Evolutionary conservation across 2,113 vertebrate genomes (phyloP).

Genomic region (Sorex fumeus): DNA sequence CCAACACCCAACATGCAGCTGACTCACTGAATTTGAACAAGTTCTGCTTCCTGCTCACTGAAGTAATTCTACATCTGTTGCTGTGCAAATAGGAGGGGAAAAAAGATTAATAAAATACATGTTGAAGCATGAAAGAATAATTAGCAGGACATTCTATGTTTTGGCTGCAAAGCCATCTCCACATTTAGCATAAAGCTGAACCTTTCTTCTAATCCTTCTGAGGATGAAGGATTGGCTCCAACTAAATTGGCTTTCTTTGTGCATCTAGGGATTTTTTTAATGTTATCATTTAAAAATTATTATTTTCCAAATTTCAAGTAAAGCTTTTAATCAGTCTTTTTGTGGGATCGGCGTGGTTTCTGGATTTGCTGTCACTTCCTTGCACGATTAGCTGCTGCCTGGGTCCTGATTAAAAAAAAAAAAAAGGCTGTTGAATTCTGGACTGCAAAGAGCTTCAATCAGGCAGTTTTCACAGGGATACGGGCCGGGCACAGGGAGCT

Average conservation of each 20-base stretch:
- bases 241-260: slow-evolving; percentile 79
- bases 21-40: slow-evolving; percentile 64
- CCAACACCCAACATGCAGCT: slow-evolving; percentile 26
- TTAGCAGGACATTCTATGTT: slow-evolving; percentile 64
- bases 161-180: slow-evolving; percentile 68
- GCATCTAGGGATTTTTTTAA: slow-evolving; percentile 48
- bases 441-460: slow-evolving; percentile 76
- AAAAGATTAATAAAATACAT: slow-evolving; percentile 76
- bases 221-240: slow-evolving; percentile 73
- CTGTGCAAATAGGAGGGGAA: slow-evolving; percentile 68
- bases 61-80: slow-evolving; percentile 69
- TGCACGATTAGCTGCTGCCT: slow-evolving; percentile 77
- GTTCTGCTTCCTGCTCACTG: slow-evolving; percentile 11
- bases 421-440: slow-evolving; percentile 69
- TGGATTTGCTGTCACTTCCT: slow-evolving; percentile 75
- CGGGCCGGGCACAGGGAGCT: slow-evolving; percentile 46
- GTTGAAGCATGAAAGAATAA: slow-evolving; percentile 80
- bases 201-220: slow-evolving; percentile 77
- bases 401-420: slow-evolving; percentile 80
- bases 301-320: slow-evolving; percentile 82
- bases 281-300: slow-evolving; percentile 82
- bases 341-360: slow-evolving; percentile 84
- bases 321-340: slow-evolving; percentile 83
- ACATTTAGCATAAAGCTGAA: slow-evolving; percentile 75
- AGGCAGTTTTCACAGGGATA: slow-evolving; percentile 65